phyloP scores from a whole-genome alignment of 1,140 invertebrate species.

The Nomia melanderi region DNA sequence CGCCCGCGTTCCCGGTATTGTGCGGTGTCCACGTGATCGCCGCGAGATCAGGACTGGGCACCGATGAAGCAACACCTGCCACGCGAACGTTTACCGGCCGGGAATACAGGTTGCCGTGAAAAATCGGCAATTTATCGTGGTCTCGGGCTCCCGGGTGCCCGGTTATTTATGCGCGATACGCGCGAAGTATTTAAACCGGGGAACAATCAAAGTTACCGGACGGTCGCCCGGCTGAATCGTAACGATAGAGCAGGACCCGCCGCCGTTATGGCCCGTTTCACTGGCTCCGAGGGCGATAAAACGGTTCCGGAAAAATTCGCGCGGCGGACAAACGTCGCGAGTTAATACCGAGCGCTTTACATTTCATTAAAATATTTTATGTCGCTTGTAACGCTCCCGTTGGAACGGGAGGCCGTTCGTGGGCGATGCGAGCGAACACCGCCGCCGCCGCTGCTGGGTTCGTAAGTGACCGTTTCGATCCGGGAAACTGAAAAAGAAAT shows the following conservation, averaged over 20 bases:
- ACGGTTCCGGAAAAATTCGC: neutral
- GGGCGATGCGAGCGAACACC: conserved; percentile 19
- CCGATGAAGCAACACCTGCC: conserved; percentile 11
- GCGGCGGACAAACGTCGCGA: no score
- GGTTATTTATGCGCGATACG: conserved; percentile 21
- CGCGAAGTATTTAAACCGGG: neutral
- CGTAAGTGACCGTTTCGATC: conserved; percentile 3
- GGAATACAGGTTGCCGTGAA: no score
- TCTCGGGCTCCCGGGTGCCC: neutral
- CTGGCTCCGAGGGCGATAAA: neutral
- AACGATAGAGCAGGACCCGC: neutral
- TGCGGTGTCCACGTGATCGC: no score
- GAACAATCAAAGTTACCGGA: neutral
- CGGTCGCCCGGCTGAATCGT: neutral
- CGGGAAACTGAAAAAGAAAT: conserved; percentile 2
- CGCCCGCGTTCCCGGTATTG: no score
- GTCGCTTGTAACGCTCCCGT: neutral
- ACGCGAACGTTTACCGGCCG: neutral
- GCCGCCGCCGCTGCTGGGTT: no score
- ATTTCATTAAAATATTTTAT: conserved; percentile 32
- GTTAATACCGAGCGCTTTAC: conserved; percentile 14
- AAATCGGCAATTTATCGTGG: conserved; percentile 14
- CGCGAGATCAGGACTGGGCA: no score
- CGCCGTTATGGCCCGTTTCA: conserved; percentile 9
- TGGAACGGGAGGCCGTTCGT: conserved; percentile 5